Evolutionary conservation across 2,797 vertebrate species (phyloP), one percentile per base, ranked within the genome.

Genomic region (Arrhamphus sclerolepis): DNA sequence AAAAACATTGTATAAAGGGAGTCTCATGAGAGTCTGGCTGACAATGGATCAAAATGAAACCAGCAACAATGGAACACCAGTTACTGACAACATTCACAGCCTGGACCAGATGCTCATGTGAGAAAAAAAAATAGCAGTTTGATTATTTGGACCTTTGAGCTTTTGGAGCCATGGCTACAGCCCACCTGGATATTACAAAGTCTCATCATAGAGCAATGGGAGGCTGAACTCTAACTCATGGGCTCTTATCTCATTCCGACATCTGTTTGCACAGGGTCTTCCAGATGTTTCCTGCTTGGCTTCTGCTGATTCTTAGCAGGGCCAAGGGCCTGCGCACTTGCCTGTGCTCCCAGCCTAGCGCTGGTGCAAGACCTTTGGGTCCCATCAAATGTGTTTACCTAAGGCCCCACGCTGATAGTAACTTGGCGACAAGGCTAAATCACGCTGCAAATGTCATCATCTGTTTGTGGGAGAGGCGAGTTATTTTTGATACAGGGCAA

Each of bases 221-320:
- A 80, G 82, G 72, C 77, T 84, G 72, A 87, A 83, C 75, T 81
- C 73, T 69, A 75, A 77, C 76, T 84, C 78, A 66, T 38, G 49
- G 44, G 51, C 75, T 85, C 83, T 92, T 93, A 93, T 94, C 92
- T 90, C 85, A 83, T 83, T 78, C 80, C 72, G 81, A 91, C 92
- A 94, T 94, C 93, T 94, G 92, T 89, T 92, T 81, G 88, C 85
- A 81, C 88, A 85, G 75, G 80, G 78, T 80, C 85, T 76, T 87
- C 90, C 93, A 94, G 93, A 94, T 94, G 93, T 94, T 94, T 94
- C 93, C 93, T 94, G 90, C 89, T 86, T 89, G 83, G 88, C 84
- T 87, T 86, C 87, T 87, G 88, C 84, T 85, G 77, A 77, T 78
- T 70, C 76, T 67, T 75, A 72, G 75, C 71, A 43, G 64, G 74